Evolutionary conservation across 2,797 vertebrate genomes (phyloP).

Genomic region (Sebastes hubbsi): DNA sequence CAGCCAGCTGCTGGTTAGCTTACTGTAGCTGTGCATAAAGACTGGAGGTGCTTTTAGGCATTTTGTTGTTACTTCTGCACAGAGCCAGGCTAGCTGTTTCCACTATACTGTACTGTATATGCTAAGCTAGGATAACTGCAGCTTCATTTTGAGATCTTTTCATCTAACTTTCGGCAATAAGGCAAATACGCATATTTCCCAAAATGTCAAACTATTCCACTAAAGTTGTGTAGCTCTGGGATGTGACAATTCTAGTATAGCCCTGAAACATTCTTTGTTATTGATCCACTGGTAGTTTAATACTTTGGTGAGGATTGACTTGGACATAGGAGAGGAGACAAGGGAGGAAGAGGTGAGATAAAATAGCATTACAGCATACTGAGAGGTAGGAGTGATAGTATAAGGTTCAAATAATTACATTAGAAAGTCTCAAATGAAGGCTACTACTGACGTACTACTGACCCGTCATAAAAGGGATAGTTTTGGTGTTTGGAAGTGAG

Average conservation of each 20-base stretch:
- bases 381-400: neutral
- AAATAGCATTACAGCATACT: neutral
- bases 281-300: neutral
- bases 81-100: neutral
- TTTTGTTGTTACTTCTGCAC: neutral
- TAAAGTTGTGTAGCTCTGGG: neutral
- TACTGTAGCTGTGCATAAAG: neutral
- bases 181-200: neutral
- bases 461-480: neutral
- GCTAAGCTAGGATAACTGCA: neutral
- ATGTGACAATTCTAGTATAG: neutral
- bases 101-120: no score
- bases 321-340: neutral
- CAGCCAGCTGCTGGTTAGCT: neutral
- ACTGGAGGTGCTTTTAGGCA: neutral
- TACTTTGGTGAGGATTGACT: neutral
- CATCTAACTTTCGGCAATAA: neutral
- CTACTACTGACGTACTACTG: neutral
- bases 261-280: neutral
- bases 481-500: no score
- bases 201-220: neutral
- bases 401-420: neutral
- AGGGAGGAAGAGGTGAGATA: neutral
- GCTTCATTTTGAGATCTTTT: neutral
- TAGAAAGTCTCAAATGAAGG: neutral